A percentile compares a stretch with the other conserved stretches of the same genome.
Evolutionary conservation across 1,140 invertebrate species (phyloP).

Genomic region (Bombus confusus): DNA sequence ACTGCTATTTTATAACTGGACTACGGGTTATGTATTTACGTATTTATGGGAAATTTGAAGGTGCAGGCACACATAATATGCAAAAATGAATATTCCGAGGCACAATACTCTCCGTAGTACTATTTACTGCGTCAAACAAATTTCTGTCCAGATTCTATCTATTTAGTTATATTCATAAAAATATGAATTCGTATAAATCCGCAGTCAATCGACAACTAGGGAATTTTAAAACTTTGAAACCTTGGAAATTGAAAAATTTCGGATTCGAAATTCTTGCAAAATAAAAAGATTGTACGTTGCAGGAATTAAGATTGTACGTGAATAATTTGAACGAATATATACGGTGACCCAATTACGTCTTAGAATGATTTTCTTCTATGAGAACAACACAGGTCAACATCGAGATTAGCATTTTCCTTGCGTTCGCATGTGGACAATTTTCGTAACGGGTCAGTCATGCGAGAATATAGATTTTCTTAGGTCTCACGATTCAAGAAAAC

Average conservation of each 20-base stretch:
- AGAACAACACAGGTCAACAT: background rate
- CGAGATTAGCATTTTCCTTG: conserved; percentile 76
- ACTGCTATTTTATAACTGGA: too few relatives aligned
- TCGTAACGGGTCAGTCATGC: conserved; percentile 61
- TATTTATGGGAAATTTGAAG: too few relatives aligned
- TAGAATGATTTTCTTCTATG: background rate
- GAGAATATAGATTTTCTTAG: conserved; percentile 72
- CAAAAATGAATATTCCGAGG: too few relatives aligned
- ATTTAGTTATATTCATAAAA: too few relatives aligned
- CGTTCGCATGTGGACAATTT: conserved; percentile 68
- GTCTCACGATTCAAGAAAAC: conserved; percentile 1
- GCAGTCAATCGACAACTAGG: background rate
- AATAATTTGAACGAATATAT: background rate
- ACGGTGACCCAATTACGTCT: background rate
- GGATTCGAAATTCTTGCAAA: background rate
- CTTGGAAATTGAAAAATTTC: background rate
- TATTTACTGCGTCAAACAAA: background rate
- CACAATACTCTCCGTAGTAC: too few relatives aligned
- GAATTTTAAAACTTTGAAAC: background rate
- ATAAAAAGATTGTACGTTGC: too few relatives aligned
- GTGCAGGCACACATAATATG: too few relatives aligned
- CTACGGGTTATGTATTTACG: too few relatives aligned
- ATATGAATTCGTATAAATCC: background rate
- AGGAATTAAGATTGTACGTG: background rate
- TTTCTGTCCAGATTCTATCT: background rate